phyloP scores from a whole-genome alignment of 1,140 invertebrate species.

The Tetramorium alpestre region DNA sequence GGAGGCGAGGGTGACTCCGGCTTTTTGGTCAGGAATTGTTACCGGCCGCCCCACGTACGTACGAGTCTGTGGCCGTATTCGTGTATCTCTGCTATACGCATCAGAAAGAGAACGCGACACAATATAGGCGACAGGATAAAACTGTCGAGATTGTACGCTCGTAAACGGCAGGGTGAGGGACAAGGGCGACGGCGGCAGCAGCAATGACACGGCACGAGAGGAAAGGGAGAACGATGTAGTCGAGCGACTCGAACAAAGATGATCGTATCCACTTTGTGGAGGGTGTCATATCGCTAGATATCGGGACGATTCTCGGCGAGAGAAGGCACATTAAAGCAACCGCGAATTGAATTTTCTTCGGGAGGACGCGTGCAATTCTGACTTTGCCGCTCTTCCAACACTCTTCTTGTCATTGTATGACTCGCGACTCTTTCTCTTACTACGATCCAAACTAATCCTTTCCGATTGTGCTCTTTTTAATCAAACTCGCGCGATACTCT shows the following conservation, averaged over 20 bases:
- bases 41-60: slow-evolving; percentile 71
- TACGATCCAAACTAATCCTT: background rate
- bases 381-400: background rate
- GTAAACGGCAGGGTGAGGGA: slow-evolving; percentile 21
- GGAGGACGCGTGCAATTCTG: slow-evolving; percentile 65
- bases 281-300: slow-evolving; percentile 69
- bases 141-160: slow-evolving; percentile 57
- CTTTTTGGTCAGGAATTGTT: slow-evolving; percentile 84
- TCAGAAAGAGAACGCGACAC: slow-evolving; percentile 30
- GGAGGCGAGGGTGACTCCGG: slow-evolving; percentile 81
- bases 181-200: background rate
- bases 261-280: slow-evolving; percentile 60
- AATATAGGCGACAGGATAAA: slow-evolving; percentile 62
- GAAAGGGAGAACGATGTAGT: slow-evolving; percentile 31
- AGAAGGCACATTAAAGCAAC: slow-evolving; percentile 77
- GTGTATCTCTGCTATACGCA: slow-evolving; percentile 54
- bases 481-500: slow-evolving; percentile 6
- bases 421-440: background rate
- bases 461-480: background rate
- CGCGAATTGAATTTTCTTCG: slow-evolving; percentile 79
- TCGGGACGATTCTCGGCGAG: slow-evolving; percentile 63
- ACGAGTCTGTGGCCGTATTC: slow-evolving; percentile 68
- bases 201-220: slow-evolving; percentile 10
- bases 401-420: background rate
- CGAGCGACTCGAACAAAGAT: slow-evolving; percentile 60